phyloP scores from a whole-genome alignment of 2,888 invertebrate species.

The Drosophila pseudotalamancana region DNA sequence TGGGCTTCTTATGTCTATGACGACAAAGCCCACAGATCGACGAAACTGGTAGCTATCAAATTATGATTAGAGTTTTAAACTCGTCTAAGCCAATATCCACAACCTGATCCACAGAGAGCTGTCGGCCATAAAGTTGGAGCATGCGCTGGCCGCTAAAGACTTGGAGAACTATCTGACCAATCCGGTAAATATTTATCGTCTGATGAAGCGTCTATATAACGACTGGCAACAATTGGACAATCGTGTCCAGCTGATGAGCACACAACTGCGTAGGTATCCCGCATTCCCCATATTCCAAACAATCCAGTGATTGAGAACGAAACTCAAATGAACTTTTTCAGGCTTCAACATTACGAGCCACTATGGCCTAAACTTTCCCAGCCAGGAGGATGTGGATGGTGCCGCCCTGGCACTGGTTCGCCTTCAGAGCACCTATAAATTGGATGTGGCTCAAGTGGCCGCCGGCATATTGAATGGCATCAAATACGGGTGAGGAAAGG shows the following conservation, averaged over 20 bases:
- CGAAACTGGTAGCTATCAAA: constrained; percentile 62
- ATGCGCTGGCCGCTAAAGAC: constrained; percentile 90
- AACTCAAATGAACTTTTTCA: constrained; percentile 69
- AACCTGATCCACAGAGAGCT: constrained; percentile 83
- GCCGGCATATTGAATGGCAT: constrained; percentile 93
- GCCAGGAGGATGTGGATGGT: constrained; percentile 96
- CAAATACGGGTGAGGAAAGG: constrained; percentile 87
- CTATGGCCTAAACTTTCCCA: constrained; percentile 89
- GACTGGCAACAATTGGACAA: constrained; percentile 94
- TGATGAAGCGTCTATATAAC: constrained; percentile 95
- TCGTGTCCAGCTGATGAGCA: constrained; percentile 88
- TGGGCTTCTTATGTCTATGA: constrained; percentile 43
- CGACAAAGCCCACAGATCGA: constrained; percentile 47
- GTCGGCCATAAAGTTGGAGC: constrained; percentile 89
- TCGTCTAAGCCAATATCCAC: constrained; percentile 36
- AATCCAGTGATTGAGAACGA: background rate
- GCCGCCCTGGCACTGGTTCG: constrained; percentile 96
- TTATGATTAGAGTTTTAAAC: constrained; percentile 45
- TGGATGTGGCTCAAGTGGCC: constrained; percentile 93
- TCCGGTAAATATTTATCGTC: constrained; percentile 96
- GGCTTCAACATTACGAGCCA: constrained; percentile 89
- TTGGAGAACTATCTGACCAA: constrained; percentile 93
- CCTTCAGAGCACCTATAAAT: constrained; percentile 95
- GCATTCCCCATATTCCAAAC: background rate
- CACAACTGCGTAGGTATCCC: constrained; percentile 82